These are phyloP conservation scores for Eleginops maclovinus DNA, from an alignment of 2,113 vertebrate genomes.

Conservation along the genomic window DNA sequence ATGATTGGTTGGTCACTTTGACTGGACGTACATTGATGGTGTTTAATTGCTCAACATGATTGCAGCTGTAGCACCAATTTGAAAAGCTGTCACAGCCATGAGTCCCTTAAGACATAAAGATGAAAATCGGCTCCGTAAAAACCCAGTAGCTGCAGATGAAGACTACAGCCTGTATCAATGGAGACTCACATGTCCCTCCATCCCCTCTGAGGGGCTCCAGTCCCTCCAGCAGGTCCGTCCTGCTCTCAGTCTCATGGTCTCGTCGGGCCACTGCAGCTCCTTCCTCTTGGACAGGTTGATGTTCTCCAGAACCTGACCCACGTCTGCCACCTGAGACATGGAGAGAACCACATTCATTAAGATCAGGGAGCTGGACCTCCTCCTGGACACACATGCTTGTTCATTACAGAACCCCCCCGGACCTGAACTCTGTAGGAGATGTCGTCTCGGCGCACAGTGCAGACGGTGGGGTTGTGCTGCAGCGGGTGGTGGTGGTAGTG, in stretches of 20 bases:
- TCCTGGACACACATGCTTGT: no score
- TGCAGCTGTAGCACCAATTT: no score
- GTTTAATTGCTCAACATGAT: no score
- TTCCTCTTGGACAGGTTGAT: constrained; percentile 97
- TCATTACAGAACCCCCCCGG: constrained; percentile 42
- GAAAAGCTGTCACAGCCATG: no score
- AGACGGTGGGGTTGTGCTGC: constrained; percentile 82
- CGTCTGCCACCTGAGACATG: constrained; percentile 89
- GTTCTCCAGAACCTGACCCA: constrained; percentile 93
- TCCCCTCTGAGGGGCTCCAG: constrained; percentile 98
- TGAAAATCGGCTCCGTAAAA: no score
- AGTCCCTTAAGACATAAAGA: no score
- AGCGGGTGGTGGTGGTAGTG: constrained; percentile 85
- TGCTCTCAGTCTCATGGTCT: constrained; percentile 92
- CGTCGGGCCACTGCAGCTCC: constrained; percentile 98
- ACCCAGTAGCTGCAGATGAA: no score
- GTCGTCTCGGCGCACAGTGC: constrained; percentile 91
- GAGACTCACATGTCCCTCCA: constrained; percentile 97
- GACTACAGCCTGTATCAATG: no score
- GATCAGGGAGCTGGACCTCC: no score
- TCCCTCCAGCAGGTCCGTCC: constrained; percentile 98
- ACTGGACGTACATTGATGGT: no score
- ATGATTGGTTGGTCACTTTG: no score
- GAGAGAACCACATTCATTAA: neutral
- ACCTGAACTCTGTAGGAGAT: constrained; percentile 98